Conservation (phyloP, 2,113 vertebrate species). For the Sciurus niger region DNA sequence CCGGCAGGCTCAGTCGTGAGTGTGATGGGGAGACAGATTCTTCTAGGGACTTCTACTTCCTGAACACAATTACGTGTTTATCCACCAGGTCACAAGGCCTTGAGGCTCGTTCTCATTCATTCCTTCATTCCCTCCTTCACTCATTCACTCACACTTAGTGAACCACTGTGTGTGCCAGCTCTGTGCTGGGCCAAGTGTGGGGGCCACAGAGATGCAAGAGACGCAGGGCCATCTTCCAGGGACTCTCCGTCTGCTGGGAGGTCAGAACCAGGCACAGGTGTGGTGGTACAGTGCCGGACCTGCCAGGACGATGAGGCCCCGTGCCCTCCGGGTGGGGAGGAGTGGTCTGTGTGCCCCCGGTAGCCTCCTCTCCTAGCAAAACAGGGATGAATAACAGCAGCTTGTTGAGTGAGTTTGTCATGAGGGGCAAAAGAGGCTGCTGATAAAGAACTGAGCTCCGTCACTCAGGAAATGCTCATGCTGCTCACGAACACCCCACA, state of each 20-base stretch:
- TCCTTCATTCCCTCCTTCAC: background rate
- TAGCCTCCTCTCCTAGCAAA: background rate
- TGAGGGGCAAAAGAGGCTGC: background rate
- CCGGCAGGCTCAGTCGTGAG: background rate
- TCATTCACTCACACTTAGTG: background rate
- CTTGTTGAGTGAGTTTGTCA: background rate
- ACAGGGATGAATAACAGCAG: background rate
- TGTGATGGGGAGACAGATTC: background rate
- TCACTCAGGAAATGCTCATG: rapidly evolving
- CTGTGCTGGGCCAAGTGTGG: background rate
- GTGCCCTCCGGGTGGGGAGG: background rate
- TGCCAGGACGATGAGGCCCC: background rate
- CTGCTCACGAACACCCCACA: rapidly evolving
- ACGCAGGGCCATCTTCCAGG: background rate
- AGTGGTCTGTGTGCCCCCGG: rapidly evolving
- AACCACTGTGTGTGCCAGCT: background rate
- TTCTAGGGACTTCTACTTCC: background rate
- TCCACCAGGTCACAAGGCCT: background rate
- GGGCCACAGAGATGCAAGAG: background rate
- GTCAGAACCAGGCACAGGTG: background rate
- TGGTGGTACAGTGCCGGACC: background rate
- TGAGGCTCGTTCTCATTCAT: background rate
- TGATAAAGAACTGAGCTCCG: background rate
- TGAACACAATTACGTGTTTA: no score
- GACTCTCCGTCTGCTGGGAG: background rate